A percentile compares a stretch with the other conserved stretches of the same genome.
These are phyloP conservation scores for Chromoteleia sp. DNA, from an alignment of 2,888 invertebrate genomes.

Conservation along the genomic window DNA sequence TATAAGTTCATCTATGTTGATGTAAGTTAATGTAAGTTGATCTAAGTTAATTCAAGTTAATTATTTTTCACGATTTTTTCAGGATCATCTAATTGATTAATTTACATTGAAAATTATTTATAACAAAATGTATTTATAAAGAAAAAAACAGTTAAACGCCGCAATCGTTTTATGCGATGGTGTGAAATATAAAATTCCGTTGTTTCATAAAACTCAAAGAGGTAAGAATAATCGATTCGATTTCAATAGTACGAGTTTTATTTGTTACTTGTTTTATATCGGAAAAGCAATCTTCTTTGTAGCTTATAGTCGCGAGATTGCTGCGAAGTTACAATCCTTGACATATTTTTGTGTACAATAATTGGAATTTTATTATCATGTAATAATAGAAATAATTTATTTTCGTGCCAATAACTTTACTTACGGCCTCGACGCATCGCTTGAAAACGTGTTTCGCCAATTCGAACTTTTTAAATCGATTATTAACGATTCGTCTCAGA, in stretches of 20 bases:
- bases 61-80: no score
- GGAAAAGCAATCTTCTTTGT: conserved; percentile 26
- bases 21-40: no score
- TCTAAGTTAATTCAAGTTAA: no score
- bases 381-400: conserved; percentile 4
- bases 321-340: conserved; percentile 5
- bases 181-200: conserved; percentile 1
- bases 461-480: no score
- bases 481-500: no score
- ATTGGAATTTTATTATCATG: conserved; percentile 7
- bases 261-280: conserved; percentile 26
- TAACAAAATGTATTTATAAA: no score
- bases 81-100: no score
- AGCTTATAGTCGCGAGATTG: conserved; percentile 6
- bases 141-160: background rate
- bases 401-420: background rate
- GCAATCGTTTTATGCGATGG: background rate
- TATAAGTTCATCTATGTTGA: no score
- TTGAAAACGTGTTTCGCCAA: no score
- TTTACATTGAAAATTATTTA: no score
- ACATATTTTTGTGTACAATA: conserved; percentile 10
- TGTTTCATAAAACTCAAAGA: conserved; percentile 13
- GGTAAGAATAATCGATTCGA: conserved; percentile 8
- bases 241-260: conserved; percentile 22
- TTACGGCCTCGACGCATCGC: background rate